Percentiles rank a stretch among this genome's conserved stretches.
Evolutionary conservation across 2,797 vertebrate genomes (phyloP).

Genomic region (Spinibarbus caldwelli): DNA sequence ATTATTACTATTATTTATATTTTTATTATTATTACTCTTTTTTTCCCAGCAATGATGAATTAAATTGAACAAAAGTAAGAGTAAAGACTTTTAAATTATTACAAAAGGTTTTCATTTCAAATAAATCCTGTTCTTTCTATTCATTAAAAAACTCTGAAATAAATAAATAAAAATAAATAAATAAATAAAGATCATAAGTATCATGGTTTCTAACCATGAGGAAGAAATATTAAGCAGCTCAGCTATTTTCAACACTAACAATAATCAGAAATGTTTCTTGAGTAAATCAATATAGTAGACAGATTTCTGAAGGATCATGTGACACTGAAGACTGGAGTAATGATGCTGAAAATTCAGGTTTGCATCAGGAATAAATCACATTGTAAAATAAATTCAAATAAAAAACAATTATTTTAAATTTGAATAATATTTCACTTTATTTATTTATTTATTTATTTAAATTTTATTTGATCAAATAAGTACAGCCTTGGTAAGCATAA

Average conservation of each 20-base stretch:
- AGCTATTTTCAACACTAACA: neutral
- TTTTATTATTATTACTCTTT: too few species aligned
- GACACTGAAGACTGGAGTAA: neutral
- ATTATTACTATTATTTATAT: too few species aligned
- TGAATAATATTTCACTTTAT: too few species aligned
- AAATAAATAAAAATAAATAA: too few species aligned
- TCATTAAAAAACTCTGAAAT: neutral
- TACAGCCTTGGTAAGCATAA: too few species aligned
- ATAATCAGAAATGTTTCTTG: neutral
- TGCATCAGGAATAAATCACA: neutral
- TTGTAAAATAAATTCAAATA: too few species aligned
- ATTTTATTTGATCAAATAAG: too few species aligned
- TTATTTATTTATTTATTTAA: too few species aligned
- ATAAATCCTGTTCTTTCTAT: neutral
- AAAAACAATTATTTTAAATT: too few species aligned
- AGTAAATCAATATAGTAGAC: neutral
- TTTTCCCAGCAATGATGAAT: neutral
- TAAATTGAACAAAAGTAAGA: neutral
- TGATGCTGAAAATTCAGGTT: neutral
- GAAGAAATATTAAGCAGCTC: too few species aligned
- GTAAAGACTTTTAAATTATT: neutral
- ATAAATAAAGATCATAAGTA: too few species aligned
- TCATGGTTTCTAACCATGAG: too few species aligned
- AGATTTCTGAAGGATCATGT: neutral
- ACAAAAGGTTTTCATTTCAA: neutral